Conservation (phyloP, 2,113 vertebrate species). For the Melierax canorus region DNA sequence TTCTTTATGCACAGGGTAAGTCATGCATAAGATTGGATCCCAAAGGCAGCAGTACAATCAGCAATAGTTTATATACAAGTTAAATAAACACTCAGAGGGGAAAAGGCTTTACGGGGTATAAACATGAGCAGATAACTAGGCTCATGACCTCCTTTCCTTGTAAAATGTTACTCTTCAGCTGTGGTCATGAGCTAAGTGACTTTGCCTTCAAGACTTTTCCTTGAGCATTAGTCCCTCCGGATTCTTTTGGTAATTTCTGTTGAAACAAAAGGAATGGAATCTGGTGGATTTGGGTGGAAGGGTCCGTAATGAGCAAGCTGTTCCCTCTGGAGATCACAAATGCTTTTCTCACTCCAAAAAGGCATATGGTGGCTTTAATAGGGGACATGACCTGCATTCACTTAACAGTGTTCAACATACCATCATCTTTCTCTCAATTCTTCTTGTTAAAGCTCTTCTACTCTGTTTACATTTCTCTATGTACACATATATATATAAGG, state of each 20-base stretch:
- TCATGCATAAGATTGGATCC: slow-evolving; percentile 56
- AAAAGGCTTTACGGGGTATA: background rate
- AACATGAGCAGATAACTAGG: slow-evolving; percentile 21
- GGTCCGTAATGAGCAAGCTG: background rate
- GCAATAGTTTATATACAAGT: slow-evolving; percentile 43
- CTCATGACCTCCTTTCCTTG: slow-evolving; percentile 23
- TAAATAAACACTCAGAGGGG: background rate
- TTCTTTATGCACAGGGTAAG: slow-evolving; percentile 38
- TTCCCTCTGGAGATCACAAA: background rate
- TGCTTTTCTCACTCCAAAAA: background rate
- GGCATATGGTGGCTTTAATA: background rate
- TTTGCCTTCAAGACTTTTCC: slow-evolving; percentile 14
- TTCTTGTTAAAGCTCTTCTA: background rate
- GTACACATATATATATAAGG: background rate
- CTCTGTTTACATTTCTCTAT: background rate
- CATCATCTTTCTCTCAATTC: background rate
- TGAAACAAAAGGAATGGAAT: background rate
- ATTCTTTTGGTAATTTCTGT: background rate
- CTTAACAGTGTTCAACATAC: background rate
- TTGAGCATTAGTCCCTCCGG: background rate
- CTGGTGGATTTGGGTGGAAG: background rate
- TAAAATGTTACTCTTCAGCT: background rate
- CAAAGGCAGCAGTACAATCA: slow-evolving; percentile 43
- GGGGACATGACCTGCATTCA: background rate
- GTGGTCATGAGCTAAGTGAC: background rate